A percentile compares a stretch with the other conserved stretches of the same genome.
phyloP scores from a whole-genome alignment of 2,888 invertebrate species.

The Euzetes globulus region DNA sequence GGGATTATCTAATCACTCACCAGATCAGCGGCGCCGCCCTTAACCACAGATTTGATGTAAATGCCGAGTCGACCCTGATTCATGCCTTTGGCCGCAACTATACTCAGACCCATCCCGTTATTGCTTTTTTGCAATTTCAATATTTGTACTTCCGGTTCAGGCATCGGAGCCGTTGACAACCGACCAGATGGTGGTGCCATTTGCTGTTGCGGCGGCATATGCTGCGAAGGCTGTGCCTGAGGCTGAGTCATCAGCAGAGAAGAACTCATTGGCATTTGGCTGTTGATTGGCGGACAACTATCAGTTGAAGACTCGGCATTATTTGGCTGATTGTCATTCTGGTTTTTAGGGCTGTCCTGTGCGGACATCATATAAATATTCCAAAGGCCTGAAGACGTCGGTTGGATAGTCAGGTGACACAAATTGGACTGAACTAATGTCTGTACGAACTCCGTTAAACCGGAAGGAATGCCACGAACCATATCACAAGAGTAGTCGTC shows the following conservation, averaged over 20 bases:
- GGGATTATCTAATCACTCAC: conserved; percentile 44
- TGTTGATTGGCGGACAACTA: conserved; percentile 36
- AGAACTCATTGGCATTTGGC: conserved; percentile 34
- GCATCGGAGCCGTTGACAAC: not conserved
- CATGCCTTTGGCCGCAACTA: conserved; percentile 90
- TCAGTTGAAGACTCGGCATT: conserved; percentile 21
- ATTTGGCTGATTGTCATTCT: not conserved
- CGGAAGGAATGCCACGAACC: conserved; percentile 78
- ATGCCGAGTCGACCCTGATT: conserved; percentile 74
- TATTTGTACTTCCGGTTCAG: conserved; percentile 65
- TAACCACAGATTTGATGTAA: conserved; percentile 96
- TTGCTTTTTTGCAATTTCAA: conserved; percentile 87
- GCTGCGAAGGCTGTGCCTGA: conserved; percentile 27
- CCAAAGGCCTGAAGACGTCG: conserved; percentile 85
- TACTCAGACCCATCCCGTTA: conserved; percentile 95
- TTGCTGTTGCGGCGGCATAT: conserved; percentile 24
- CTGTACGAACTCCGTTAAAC: conserved; percentile 75
- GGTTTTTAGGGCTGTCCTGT: conserved; percentile 22
- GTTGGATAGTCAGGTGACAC: conserved; percentile 81
- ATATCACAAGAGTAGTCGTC: conserved; percentile 97
- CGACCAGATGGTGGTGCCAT: conserved; percentile 1
- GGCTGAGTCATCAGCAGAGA: conserved; percentile 35
- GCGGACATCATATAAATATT: conserved; percentile 72
- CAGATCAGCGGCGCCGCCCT: conserved; percentile 56
- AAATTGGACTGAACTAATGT: conserved; percentile 54